Conservation (phyloP, 2,888 invertebrate genomes). For the Amaurobius ferox region DNA sequence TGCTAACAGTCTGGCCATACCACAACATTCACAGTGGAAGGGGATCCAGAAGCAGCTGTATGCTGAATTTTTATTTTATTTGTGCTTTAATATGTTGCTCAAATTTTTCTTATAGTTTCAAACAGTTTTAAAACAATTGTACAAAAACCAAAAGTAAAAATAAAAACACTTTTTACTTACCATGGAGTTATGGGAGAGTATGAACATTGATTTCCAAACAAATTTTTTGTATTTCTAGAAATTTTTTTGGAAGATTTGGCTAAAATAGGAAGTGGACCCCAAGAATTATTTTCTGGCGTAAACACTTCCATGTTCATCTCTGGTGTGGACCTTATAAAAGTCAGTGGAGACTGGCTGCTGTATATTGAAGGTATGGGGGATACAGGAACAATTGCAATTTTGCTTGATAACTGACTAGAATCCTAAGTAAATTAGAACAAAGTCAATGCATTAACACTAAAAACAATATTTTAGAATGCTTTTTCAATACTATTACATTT, state of each 20-base stretch:
- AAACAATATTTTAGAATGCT: too few species aligned
- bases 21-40: too few species aligned
- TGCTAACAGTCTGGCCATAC: too few species aligned
- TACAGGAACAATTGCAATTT: constrained; percentile 60
- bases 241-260: constrained; percentile 42
- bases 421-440: constrained; percentile 59
- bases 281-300: constrained; percentile 73
- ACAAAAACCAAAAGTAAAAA: too few species aligned
- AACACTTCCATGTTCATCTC: constrained; percentile 73
- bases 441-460: too few species aligned
- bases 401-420: constrained; percentile 70
- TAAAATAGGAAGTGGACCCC: constrained; percentile 67
- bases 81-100: too few species aligned
- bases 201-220: constrained; percentile 52
- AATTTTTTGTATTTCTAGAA: constrained; percentile 44
- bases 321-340: constrained; percentile 71
- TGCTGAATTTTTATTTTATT: too few species aligned
- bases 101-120: too few species aligned
- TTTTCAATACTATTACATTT: too few species aligned
- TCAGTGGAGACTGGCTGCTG: constrained; percentile 72
- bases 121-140: too few species aligned
- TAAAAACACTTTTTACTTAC: constrained; percentile 17
- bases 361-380: constrained; percentile 56
- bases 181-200: constrained; percentile 61
- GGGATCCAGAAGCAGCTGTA: too few species aligned